Evolutionary conservation across 2,113 vertebrate species (phyloP).

Genomic region (Scartelaos histophorus): DNA sequence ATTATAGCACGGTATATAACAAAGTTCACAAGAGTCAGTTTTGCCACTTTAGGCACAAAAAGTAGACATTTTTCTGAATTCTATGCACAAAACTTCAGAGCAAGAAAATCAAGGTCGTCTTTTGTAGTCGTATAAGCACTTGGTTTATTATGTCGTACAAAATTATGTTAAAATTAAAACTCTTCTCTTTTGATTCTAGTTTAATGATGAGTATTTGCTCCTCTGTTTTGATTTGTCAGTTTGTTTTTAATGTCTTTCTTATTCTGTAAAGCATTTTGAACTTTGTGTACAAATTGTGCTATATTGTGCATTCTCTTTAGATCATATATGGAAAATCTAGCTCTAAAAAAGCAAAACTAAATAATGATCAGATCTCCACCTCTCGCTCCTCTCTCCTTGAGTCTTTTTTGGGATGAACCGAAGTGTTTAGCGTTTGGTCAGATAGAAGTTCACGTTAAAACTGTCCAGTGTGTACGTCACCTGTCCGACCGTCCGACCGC

Average conservation of each 20-base stretch:
- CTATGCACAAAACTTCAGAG: neutral
- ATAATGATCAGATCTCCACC: neutral
- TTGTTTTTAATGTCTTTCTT: too few relatives aligned
- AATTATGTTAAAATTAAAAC: too few relatives aligned
- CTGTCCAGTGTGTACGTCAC: neutral
- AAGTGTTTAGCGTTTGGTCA: neutral
- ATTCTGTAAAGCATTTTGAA: too few relatives aligned
- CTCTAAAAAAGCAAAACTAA: neutral
- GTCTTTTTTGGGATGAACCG: neutral
- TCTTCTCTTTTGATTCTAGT: too few relatives aligned
- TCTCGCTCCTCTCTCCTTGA: neutral
- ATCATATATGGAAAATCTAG: neutral
- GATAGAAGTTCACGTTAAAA: constrained; percentile 14
- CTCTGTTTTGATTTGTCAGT: too few relatives aligned
- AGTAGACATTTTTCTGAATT: neutral
- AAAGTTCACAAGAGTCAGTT: too few relatives aligned
- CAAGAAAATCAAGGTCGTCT: too few relatives aligned
- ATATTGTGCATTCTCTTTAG: neutral
- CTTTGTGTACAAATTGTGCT: too few relatives aligned
- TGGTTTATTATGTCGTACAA: too few relatives aligned
- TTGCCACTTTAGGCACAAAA: neutral
- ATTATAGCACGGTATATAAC: too few relatives aligned
- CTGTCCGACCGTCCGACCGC: constrained; percentile 11
- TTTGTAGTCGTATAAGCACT: too few relatives aligned
- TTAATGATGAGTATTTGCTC: too few relatives aligned